These are phyloP conservation scores for Endomychus coccineus DNA, from an alignment of 2,888 invertebrate species.

Conservation along the genomic window DNA sequence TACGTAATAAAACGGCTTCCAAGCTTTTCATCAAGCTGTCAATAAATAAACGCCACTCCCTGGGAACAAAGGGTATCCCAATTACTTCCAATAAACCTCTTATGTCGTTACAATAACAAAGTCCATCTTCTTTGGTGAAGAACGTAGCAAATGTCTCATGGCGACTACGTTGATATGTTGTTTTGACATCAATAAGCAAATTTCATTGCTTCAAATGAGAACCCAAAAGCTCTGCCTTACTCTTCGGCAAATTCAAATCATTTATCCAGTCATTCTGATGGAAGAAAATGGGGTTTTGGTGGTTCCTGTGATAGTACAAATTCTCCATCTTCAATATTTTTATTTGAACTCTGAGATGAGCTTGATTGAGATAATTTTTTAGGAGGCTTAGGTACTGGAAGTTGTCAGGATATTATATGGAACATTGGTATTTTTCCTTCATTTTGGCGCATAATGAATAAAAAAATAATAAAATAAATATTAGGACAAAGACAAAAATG, in stretches of 20 bases:
- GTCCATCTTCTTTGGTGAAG: slow-evolving; percentile 21
- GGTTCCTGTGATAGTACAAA: too few species aligned
- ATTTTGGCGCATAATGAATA: too few species aligned
- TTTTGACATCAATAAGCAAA: slow-evolving; percentile 16
- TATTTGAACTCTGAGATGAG: too few species aligned
- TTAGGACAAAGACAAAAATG: too few species aligned
- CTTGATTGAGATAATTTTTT: slow-evolving; percentile 8
- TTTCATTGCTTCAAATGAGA: slow-evolving; percentile 21
- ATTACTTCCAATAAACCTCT: slow-evolving; percentile 21
- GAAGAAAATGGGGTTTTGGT: too few species aligned
- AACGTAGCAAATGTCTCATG: slow-evolving; percentile 17
- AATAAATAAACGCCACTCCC: slow-evolving; percentile 22
- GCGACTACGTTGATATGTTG: slow-evolving; percentile 13
- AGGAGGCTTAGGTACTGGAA: slow-evolving; percentile 9
- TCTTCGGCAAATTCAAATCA: slow-evolving; percentile 22
- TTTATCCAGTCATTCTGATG: slow-evolving; percentile 22
- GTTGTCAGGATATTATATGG: slow-evolving; percentile 8
- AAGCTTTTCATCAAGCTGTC: slow-evolving; percentile 16
- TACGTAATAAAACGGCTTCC: slow-evolving; percentile 21
- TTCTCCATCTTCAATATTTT: too few species aligned
- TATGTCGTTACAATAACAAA: slow-evolving; percentile 23
- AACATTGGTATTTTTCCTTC: too few species aligned
- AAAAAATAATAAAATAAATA: too few species aligned
- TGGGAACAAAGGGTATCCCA: slow-evolving; percentile 15
- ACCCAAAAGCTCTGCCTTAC: slow-evolving; percentile 21